A percentile compares a stretch with the other conserved stretches of the same genome.
Conservation (phyloP, 2,888 invertebrate genomes). For the Ochropleura plecta region DNA sequence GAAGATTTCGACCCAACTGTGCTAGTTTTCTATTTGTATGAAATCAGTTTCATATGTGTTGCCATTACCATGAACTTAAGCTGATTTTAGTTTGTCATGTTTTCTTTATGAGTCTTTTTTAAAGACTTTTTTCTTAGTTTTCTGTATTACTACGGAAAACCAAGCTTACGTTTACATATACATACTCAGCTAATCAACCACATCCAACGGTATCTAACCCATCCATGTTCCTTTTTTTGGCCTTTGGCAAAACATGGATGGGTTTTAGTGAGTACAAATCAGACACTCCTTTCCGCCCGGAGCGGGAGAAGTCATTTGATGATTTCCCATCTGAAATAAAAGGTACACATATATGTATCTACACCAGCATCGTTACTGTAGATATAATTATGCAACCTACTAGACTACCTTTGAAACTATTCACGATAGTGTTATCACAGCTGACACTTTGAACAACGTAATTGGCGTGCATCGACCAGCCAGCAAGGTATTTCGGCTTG, state of each 20-base stretch:
- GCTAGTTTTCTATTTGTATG: background rate
- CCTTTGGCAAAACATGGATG: no score
- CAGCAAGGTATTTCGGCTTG: conserved; percentile 42
- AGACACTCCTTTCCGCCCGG: no score
- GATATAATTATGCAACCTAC: background rate
- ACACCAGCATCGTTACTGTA: background rate
- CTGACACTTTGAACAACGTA: conserved; percentile 47
- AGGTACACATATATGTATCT: no score
- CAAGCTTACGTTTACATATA: background rate
- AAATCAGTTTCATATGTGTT: background rate
- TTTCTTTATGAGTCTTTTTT: background rate
- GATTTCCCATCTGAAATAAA: no score
- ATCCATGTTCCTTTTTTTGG: no score
- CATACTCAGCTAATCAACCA: no score
- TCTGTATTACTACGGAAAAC: no score
- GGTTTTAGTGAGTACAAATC: no score
- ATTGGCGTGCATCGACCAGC: conserved; percentile 52
- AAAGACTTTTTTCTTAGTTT: background rate
- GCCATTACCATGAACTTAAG: background rate
- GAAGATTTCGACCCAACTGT: background rate
- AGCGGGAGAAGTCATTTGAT: no score
- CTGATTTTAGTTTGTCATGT: background rate
- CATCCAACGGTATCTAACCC: no score
- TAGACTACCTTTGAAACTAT: background rate
- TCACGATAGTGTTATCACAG: conserved; percentile 37